Base-by-base conservation (phyloP, 2,888 invertebrate genomes). In the Notodonta ziczac region DNA sequence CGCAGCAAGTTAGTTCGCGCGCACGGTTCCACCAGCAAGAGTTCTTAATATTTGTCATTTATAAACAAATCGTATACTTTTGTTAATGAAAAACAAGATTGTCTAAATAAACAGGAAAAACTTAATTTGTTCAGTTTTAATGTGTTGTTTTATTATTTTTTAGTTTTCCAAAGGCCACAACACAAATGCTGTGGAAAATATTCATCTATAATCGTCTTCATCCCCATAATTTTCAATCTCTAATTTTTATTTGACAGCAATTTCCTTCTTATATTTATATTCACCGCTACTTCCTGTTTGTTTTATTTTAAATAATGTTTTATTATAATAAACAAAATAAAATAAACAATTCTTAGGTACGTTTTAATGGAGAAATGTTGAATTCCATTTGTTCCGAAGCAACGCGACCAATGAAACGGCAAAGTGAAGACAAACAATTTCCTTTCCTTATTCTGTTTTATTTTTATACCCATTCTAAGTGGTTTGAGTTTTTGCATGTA, bases 291-390 rank as follows among this genome's bases (percentile, higher is more conserved):
- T 9, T 24, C 10, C 51, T 51, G n/a, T 14, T 51, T 51, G 5
- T 51, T 51, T 51, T 51, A n/a, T 48, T 48, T 48, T 5, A 10
- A 51, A 8, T 51, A 51, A 24, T 51, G 14, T 14, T 13, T 24
- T 51, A 8, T 10, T 24, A 24, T 51, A 10, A 8, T 51, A 51
- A 51, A n/a, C n/a, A 24, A 24, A 24, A 24, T 2, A 24, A 24
- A 51, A 24, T 24, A 2, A 9, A 51, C 51, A 35, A 57, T 48
- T 57, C 24, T 24, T 24, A 24, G 35, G 35, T 50, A n/a, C 16
- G 48, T 39, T 50, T 57, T 56, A 39, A 57, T 10, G 57, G 57
- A 16, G 10, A 44, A 51, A 5, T 40, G 35, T 51, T 39, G 13
- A 51, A 53, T 39, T 46, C 48, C 39, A 12, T 58, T 53, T 13